Evolutionary conservation across 1,140 invertebrate species (phyloP), one percentile per base, ranked within the genome.

Genomic region (Aphis gossypii): DNA sequence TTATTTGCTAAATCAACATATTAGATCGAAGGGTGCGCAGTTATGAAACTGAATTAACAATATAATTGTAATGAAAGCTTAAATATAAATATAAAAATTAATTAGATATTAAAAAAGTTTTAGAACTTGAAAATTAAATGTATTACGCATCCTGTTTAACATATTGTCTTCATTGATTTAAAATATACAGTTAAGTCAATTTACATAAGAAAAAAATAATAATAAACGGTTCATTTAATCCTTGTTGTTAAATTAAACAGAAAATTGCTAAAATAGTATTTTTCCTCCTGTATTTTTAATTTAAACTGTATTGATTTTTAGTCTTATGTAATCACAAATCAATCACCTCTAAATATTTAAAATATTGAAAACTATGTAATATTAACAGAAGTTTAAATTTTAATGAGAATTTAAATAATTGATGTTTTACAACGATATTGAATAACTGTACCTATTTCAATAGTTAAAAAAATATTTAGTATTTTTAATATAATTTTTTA

Each of bases 231-330:
- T 56, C 88, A 21, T 89, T 56, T 56, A 89, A 89, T 9, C n/a
- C 38, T 56, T 89, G 35, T 51, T 88, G 46, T 88, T 88, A 89
- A 54, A 89, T 38, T 38, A 18, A 56, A 89, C 51, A 54, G 23
- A 38, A 54, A 56, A 89, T 38, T 54, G 21, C 21, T 38, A 38
- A 56, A 41, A 38, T 56, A 89, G 25, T 89, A 89, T 89, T 89
- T 89, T 56, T 38, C 35, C 0, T 25, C 35, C 11, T 54, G 21
- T 54, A n/a, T 76, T 76, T 76, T 76, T 76, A 4, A 54, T 30
- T 38, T 89, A 9, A 56, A 56, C 1, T 1, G 5, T 54, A 35
- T 48, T 87, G 86, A 48, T 88, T 48, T 48, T 23, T 88, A 7
- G 4, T 76, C 4, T 76, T 35, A 18, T n/a, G 18, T 88, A 46